Evolutionary conservation across 2,797 vertebrate species (phyloP), one percentile per base, ranked within the genome.

Genomic region (Meriones psammophilus): DNA sequence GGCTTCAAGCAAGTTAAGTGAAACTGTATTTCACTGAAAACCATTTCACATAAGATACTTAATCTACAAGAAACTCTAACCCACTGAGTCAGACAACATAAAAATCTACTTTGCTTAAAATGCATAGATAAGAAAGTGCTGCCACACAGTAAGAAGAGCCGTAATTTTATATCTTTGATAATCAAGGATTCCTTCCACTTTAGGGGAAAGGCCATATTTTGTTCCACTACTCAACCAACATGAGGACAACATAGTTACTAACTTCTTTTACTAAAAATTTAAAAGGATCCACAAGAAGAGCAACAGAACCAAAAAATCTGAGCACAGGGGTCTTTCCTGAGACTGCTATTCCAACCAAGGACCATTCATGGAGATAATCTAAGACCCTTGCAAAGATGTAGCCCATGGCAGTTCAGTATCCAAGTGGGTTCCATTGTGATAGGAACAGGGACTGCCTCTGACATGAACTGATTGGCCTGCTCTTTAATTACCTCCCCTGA

Each of bases 41-140:
- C 24, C 77, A 94, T 88, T 95, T 97, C 84, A 91, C 33, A 73
- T 69, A 95, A 94, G 85, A 95, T 60, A 89, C 17, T 93, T 95
- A 89, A 91, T 88, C 68, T 46, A 96, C 36, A 26, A 58, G 58
- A 92, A 89, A 54, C 76, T 96, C 13, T 36, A 92, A 80, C 60
- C 76, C 97, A 36, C 74, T 96, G 78, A 91, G 69, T 95, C 92
- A 94, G 77, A 94, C 80, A 50, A 93, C 36, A 89, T 22, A 94
- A 91, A 96, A 94, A 91, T 83, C 91, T 26, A 54, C 50, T 93
- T 92, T 42, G 71, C 60, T 94, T 93, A 62, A 95, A 90, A 71
- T 76, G n/a, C 30, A 77, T 42, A 54, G 50, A 91, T 76, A 86
- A 90, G n/a, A 94, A 66, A 88, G 62, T 88, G 50, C n/a, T 84